phyloP scores from a whole-genome alignment of 2,888 invertebrate genomes.

The Agriopis aurantiaria region DNA sequence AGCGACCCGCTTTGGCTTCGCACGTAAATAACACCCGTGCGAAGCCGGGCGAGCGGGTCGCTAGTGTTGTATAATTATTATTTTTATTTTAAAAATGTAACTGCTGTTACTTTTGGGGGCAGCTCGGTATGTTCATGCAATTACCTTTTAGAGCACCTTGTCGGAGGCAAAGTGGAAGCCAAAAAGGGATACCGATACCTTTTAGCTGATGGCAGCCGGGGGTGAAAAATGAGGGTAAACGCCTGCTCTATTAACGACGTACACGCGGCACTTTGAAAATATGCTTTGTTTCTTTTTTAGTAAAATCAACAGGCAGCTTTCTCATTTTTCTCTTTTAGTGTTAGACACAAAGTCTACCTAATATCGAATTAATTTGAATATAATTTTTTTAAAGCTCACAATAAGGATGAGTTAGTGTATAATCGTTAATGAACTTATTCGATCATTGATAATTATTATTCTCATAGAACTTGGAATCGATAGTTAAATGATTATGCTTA shows the following conservation, averaged over 20 bases:
- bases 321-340: neutral
- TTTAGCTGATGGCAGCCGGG: slow-evolving; percentile 30
- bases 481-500: too few species aligned
- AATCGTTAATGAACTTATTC: too few species aligned
- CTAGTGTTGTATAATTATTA: too few species aligned
- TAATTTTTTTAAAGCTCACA: too few species aligned
- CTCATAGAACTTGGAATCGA: too few species aligned
- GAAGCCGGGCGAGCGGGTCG: too few species aligned
- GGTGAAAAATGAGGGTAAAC: slow-evolving; percentile 36
- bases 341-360: neutral
- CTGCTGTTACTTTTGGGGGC: neutral
- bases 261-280: slow-evolving; percentile 19
- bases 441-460: too few species aligned
- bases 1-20: too few species aligned
- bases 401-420: too few species aligned
- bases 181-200: slow-evolving; percentile 35
- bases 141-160: slow-evolving; percentile 16
- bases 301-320: slow-evolving; percentile 7
- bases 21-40: too few species aligned
- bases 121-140: slow-evolving; percentile 12
- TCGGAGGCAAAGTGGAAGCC: slow-evolving; percentile 23
- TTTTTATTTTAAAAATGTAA: neutral
- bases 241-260: slow-evolving; percentile 30
- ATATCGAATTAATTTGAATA: too few species aligned
- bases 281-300: slow-evolving; percentile 2